A percentile compares a stretch with the other conserved stretches of the same genome.
phyloP scores from a whole-genome alignment of 1,140 invertebrate genomes.

The Drosophila bipectinata region DNA sequence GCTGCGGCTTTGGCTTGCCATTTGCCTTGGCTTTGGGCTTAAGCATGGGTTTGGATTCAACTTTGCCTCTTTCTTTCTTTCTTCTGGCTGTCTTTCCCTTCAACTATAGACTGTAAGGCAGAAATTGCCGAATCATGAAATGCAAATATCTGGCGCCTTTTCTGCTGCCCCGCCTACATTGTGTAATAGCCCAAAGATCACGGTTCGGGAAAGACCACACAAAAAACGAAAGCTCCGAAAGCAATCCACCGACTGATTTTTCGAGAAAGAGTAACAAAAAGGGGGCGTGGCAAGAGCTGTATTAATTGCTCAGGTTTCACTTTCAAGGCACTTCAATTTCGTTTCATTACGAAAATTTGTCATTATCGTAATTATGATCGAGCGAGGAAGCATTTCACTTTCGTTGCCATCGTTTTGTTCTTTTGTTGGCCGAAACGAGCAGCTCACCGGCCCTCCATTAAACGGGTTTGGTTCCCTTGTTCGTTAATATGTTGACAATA shows the following conservation, averaged over 20 bases:
- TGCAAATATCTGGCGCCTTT: slow-evolving; percentile 61
- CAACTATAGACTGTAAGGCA: slow-evolving; percentile 7
- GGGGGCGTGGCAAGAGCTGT: slow-evolving; percentile 38
- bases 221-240: slow-evolving; percentile 45
- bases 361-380: slow-evolving; percentile 73
- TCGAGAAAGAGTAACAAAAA: slow-evolving; percentile 5
- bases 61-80: slow-evolving; percentile 36
- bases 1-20: slow-evolving; percentile 39
- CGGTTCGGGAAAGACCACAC: slow-evolving; percentile 9
- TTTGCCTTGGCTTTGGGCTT: slow-evolving; percentile 30
- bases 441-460: slow-evolving; percentile 47
- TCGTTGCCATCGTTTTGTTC: slow-evolving; percentile 68
- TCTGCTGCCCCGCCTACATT: slow-evolving; percentile 53
- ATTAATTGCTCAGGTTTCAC: slow-evolving; percentile 79
- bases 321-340: slow-evolving; percentile 75
- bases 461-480: slow-evolving; percentile 48
- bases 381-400: slow-evolving; percentile 69
- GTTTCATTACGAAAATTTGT: slow-evolving; percentile 72
- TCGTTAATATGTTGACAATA: slow-evolving; percentile 75
- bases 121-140: slow-evolving; percentile 36
- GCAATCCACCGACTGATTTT: neutral
- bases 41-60: neutral
- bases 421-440: slow-evolving; percentile 71
- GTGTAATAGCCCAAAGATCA: slow-evolving; percentile 57
- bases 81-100: slow-evolving; percentile 29